These are phyloP conservation scores for Scolanthus callimorphus DNA, from an alignment of 92 coral and sea anemone species.

Conservation along the genomic window DNA sequence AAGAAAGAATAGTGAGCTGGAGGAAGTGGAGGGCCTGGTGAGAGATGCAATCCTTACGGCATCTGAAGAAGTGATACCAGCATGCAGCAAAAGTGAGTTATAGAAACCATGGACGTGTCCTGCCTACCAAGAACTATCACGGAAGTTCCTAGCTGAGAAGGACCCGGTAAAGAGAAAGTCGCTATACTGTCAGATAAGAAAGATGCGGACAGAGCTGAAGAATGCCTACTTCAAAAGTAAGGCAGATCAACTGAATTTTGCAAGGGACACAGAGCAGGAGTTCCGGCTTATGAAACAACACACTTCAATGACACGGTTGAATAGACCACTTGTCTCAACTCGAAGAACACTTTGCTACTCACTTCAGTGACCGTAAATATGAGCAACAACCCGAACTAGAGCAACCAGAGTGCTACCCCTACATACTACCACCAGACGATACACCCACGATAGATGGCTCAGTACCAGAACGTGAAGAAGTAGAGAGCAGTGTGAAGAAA, in stretches of 20 bases:
- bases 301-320: no score
- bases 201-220: slow-evolving; percentile 3
- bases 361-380: no score
- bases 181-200: neutral
- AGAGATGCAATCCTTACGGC: slow-evolving; percentile 2
- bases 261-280: no score
- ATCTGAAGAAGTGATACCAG: slow-evolving; percentile 10
- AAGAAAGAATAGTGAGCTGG: neutral
- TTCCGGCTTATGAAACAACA: no score
- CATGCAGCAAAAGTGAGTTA: neutral
- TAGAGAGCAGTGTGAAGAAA: slow-evolving; percentile 7
- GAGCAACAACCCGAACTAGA: slow-evolving; percentile 19
- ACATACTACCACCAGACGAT: no score
- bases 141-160: slow-evolving; percentile 6
- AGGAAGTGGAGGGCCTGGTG: neutral
- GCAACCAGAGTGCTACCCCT: slow-evolving; percentile 9
- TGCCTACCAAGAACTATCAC: neutral
- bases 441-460: neutral
- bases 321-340: neutral
- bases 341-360: slow-evolving; percentile 5
- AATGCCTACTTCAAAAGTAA: no score
- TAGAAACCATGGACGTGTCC: slow-evolving; percentile 7
- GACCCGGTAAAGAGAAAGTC: slow-evolving; percentile 1
- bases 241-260: slow-evolving; percentile 9
- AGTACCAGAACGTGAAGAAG: neutral